phyloP scores from a whole-genome alignment of 2,113 vertebrate species.

The Microtus montanus region DNA sequence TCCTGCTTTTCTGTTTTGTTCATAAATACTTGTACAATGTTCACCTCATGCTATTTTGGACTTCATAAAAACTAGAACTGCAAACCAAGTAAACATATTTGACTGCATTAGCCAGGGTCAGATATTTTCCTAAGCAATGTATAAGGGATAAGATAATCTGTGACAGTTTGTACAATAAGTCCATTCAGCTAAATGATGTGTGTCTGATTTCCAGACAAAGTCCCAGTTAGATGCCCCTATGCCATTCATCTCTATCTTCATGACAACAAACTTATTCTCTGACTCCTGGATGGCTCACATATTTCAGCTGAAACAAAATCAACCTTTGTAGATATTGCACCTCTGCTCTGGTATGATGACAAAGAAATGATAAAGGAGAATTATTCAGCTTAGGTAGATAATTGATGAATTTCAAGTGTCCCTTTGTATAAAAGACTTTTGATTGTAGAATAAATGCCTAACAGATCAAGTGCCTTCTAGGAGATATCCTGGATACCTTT shows the following conservation, averaged over 20 bases:
- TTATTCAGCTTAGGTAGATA: slow-evolving; percentile 62
- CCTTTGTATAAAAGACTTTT: slow-evolving; percentile 62
- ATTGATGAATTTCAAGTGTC: slow-evolving; percentile 63
- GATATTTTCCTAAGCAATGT: background rate
- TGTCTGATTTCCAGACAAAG: background rate
- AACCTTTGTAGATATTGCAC: slow-evolving; percentile 53
- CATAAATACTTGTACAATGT: background rate
- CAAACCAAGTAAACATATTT: background rate
- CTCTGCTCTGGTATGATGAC: slow-evolving; percentile 57
- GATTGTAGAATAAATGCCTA: slow-evolving; percentile 56
- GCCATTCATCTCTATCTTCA: background rate
- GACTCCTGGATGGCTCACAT: slow-evolving; percentile 9
- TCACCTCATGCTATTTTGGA: background rate
- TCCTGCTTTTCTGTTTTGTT: background rate
- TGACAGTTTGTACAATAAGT: background rate
- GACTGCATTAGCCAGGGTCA: background rate
- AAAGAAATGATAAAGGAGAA: slow-evolving; percentile 69
- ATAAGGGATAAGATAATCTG: background rate
- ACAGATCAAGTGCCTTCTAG: slow-evolving; percentile 14
- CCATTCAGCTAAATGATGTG: background rate
- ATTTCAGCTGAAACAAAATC: slow-evolving; percentile 64
- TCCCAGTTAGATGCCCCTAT: background rate
- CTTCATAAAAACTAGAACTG: background rate
- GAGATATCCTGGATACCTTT: background rate
- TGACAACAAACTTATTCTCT: background rate